Evolutionary conservation across 1,140 invertebrate species (phyloP), one percentile per base, ranked within the genome.

Genomic region (Diorhabda carinulata): DNA sequence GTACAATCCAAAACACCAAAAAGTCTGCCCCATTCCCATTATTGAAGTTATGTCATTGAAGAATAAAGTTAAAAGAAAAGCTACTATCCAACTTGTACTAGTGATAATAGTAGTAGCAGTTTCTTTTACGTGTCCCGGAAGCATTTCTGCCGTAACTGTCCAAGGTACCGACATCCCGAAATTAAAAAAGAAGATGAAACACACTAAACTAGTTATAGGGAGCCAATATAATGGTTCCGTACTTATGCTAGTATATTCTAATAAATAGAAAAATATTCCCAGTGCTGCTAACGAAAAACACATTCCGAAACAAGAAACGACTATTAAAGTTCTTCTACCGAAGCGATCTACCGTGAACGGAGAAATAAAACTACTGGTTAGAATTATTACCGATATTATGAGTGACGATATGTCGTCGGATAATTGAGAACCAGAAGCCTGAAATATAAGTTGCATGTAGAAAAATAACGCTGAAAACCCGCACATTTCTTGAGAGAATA

Each of bases 381-480:
- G 79, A 80, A 88, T 86, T 0, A 93, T 88, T 8, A 83, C 75
- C 7, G 91, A 93, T 68, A 95, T 85, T 43, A 94, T 88, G 63
- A 94, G 93, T 2, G 92, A 87, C 0, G 10, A 88, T 76, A 6
- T 84, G 80, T 0, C 80, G 0, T 87, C 68, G 7, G 84, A 73
- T 4, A 93, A 83, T 2, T 79, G 70, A 25, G 83, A 87, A 56
- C 87, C 84, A 3, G 90, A 85, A 10, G 80, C 82, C 57, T 84
- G 71, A 74, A 96, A 95, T 68, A 96, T 95, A 0, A 81, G 75
- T 0, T 86, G 86, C 0, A 90, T 85, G 73, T 94, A 94, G 79
- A 94, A 95, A 66, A 94, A 85, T 2, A 95, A 88, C 3, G 90
- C 89, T 78, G 92, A 93, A 25, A 95, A 91, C 52, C 93, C 92